Conservation (phyloP, 2,888 invertebrate genomes). For the Aplocera efformata region DNA sequence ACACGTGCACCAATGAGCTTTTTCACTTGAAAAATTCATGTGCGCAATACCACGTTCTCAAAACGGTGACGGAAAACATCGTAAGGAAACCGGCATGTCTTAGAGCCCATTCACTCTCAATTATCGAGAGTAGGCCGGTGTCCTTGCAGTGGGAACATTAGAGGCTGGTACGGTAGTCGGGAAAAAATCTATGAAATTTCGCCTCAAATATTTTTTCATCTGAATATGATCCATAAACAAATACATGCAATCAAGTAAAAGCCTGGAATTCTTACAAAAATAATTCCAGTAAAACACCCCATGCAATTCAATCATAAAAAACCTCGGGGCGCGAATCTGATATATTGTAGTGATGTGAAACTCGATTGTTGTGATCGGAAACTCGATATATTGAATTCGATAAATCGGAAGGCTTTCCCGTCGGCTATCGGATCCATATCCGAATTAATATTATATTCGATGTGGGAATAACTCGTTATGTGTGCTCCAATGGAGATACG, state of each 20-base stretch:
- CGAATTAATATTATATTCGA: conserved; percentile 72
- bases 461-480: conserved; percentile 62
- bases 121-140: no score
- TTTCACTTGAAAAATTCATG: no score
- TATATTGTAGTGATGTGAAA: conserved; percentile 38
- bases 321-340: conserved; percentile 54
- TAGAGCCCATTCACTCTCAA: no score
- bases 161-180: no score
- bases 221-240: conserved; percentile 12
- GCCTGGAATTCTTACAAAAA: conserved; percentile 17
- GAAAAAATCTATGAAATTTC: no score
- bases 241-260: conserved; percentile 20
- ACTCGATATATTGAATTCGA: conserved; percentile 6
- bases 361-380: conserved; percentile 31
- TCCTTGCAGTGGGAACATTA: no score
- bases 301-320: conserved; percentile 40
- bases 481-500: conserved; percentile 34
- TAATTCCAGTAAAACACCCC: conserved; percentile 24
- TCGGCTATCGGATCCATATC: conserved; percentile 69
- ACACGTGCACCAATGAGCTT: no score
- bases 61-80: no score
- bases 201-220: no score
- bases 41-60: no score
- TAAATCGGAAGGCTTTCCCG: conserved; percentile 49
- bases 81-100: no score